These are phyloP conservation scores for Acanthosepion pharaonis DNA, from an alignment of 2,888 invertebrate species.

Conservation along the genomic window DNA sequence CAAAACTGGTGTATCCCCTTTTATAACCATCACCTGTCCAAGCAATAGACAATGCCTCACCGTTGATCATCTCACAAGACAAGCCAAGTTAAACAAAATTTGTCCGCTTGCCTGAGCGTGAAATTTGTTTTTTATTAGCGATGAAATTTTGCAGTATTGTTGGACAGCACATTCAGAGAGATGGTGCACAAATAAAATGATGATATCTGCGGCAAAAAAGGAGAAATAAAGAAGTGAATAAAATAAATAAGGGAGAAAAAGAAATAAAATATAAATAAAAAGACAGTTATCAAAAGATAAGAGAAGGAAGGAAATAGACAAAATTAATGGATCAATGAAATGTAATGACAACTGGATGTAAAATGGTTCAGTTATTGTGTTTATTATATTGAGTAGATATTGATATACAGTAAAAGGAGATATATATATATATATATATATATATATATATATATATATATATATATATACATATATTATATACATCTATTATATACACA, in stretches of 20 bases:
- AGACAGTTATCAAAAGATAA: not conserved
- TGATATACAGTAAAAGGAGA: too few species aligned
- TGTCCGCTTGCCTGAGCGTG: not conserved
- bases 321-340: not conserved
- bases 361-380: not conserved
- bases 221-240: not conserved
- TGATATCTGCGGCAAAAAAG: not conserved
- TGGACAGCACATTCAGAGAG: not conserved
- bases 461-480: too few species aligned
- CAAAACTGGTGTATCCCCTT: too few species aligned
- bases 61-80: not conserved
- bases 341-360: not conserved
- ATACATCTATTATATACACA: too few species aligned
- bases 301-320: not conserved
- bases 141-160: not conserved
- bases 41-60: not conserved
- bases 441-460: too few species aligned
- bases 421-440: too few species aligned
- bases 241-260: not conserved
- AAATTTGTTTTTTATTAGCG: constrained; percentile 22
- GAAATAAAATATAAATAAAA: not conserved
- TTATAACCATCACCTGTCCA: not conserved
- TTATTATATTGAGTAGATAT: not conserved
- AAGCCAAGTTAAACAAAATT: constrained; percentile 1
- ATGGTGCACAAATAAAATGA: not conserved